A percentile compares a stretch with the other conserved stretches of the same genome.
These are phyloP conservation scores for Meloidogyne exigua DNA, from an alignment of 1,140 invertebrate genomes.

Conservation along the genomic window DNA sequence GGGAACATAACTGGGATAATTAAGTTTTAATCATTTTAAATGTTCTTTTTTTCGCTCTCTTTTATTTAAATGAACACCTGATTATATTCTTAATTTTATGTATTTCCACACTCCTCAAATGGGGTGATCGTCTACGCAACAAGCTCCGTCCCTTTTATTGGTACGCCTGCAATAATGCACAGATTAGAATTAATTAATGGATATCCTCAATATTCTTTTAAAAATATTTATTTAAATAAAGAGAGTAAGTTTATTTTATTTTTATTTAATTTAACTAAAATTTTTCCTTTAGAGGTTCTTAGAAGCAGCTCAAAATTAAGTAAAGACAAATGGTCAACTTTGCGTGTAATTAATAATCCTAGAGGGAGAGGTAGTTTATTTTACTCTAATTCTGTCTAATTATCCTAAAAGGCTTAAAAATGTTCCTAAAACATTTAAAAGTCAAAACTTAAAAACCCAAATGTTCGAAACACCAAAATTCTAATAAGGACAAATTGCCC, in stretches of 20 bases:
- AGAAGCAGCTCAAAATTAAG: slow-evolving; percentile 7
- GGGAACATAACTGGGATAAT: too few species aligned
- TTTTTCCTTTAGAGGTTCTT: background rate
- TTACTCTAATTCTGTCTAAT: too few species aligned
- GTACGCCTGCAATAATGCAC: slow-evolving; percentile 3
- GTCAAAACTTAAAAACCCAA: too few species aligned
- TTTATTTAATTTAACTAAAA: background rate
- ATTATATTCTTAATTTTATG: background rate
- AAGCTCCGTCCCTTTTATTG: background rate
- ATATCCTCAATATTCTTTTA: slow-evolving; percentile 14
- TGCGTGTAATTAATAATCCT: slow-evolving; percentile 15
- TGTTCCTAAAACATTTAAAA: too few species aligned
- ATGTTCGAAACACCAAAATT: too few species aligned
- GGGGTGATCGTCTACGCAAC: slow-evolving; percentile 9
- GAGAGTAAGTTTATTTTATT: background rate
- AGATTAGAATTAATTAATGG: slow-evolving; percentile 17
- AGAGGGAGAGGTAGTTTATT: slow-evolving; percentile 2
- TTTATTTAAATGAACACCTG: too few species aligned
- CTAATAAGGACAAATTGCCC: background rate
- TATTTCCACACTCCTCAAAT: slow-evolving; percentile 14
- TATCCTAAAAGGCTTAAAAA: too few species aligned
- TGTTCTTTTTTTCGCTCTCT: too few species aligned
- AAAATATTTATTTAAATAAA: slow-evolving; percentile 14
- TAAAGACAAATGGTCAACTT: background rate
- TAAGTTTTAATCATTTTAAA: too few species aligned